Percentiles rank a stretch among this genome's conserved stretches.
phyloP scores from a whole-genome alignment of 92 coral and sea anemone genomes.

The Porites cylindrica region DNA sequence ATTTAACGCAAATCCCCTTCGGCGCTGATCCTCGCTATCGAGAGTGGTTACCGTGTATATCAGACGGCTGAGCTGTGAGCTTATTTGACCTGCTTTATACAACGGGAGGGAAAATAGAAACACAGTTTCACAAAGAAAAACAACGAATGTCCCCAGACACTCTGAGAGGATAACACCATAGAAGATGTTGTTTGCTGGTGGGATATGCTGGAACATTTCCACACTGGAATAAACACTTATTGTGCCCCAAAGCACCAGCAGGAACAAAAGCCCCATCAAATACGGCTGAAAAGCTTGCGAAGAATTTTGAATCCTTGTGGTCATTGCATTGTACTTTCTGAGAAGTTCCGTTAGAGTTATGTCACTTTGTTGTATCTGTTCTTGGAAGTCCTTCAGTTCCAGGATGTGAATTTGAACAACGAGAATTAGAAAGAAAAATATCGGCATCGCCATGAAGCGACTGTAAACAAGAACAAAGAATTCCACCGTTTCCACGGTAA shows the following conservation, averaged over 20 bases:
- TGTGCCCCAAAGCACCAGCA: constrained; percentile 64
- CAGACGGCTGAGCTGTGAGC: constrained; percentile 47
- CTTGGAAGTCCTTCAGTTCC: constrained; percentile 45
- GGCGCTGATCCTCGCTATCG: constrained; percentile 57
- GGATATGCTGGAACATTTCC: constrained; percentile 53
- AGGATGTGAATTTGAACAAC: constrained; percentile 49
- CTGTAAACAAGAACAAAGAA: constrained; percentile 69
- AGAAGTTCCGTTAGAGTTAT: constrained; percentile 33
- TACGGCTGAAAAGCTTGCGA: constrained; percentile 61
- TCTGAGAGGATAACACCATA: constrained; percentile 57
- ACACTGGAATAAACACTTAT: constrained; percentile 63
- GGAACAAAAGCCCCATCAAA: constrained; percentile 47
- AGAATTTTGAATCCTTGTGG: constrained; percentile 33
- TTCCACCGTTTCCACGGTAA: constrained; percentile 60
- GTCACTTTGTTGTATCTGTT: constrained; percentile 33
- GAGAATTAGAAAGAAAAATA: constrained; percentile 60
- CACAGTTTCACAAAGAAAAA: constrained; percentile 51
- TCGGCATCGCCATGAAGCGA: constrained; percentile 62
- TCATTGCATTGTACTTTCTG: constrained; percentile 42
- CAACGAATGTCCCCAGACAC: constrained; percentile 48
- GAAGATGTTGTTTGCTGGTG: constrained; percentile 3
- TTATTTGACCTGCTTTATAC: constrained; percentile 54
- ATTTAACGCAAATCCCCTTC: constrained; percentile 28
- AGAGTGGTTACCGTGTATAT: constrained; percentile 37
- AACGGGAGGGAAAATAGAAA: constrained; percentile 61